Base-by-base conservation (phyloP, 2,113 vertebrate genomes). In the Fukomys damarensis region DNA sequence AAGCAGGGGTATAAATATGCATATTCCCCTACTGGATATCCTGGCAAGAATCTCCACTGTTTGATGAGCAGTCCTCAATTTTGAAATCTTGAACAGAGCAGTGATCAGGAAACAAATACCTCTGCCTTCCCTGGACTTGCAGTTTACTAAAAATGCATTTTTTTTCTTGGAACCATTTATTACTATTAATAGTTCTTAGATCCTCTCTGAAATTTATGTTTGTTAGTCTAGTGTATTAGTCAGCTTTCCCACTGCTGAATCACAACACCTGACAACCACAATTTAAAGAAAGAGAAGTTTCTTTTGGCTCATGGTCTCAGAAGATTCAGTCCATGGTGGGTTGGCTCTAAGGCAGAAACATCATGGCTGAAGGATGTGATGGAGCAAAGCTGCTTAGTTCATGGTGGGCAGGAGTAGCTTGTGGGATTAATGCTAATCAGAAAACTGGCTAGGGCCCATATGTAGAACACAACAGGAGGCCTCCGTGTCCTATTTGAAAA, bases 301-400 rank as follows among this genome's bases (percentile, higher is more conserved):
- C n/a, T n/a, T n/a, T n/a, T n/a, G n/a, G n/a, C 13, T 30, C 72
- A 7, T 7, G 2, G 28, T 76, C 49, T 76, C 41, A 46, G 13
- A 76, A 22, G 6, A 30, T 30, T 76, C 26, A 30, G 43, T 30
- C 24, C 26, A 30, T 30, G 43, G 41, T 30, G 1, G 43, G 38
- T 6, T 16, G 26, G 26, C 41, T 74, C 65, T n/a, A 74, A 74
- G 70, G 12, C 24, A 28, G 9, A 24, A 26, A 43, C 4, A 43
- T 43, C 38, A 43, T 24, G 11, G 70, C 0, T 0, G 70, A 43
- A 24, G 41, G 41, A 22, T 1, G 12, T 24, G 7, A 5, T 26
- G 72, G 13, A 41, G 41, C 72, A 46, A 76, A 76, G 41, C 22
- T 76, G 41, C 41, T 76, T 76, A 28, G 41, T 14, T 43, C 12